Evolutionary conservation across 2,113 vertebrate genomes (phyloP), one percentile per base, ranked within the genome.

Genomic region (Rhizomys pruinosus): DNA sequence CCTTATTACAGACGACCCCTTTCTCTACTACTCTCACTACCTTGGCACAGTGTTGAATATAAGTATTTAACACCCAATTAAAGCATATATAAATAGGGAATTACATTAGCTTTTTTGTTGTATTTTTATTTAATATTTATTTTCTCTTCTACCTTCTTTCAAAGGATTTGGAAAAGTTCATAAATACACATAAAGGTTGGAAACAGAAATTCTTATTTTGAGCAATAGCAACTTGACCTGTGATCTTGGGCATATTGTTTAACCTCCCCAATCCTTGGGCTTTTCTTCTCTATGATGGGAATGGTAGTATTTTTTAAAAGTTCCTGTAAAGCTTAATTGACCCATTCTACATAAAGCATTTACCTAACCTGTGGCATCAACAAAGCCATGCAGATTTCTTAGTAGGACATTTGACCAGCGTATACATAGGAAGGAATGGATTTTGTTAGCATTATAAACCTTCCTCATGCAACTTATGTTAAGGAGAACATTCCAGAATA

Each of bases 111-210:
- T 7, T 6, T 63, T 66, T 87, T 32, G 25, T 66, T 87, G 6
- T 25, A 4, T 74, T 81, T 66, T 52, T 34, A 89, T 89, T 74
- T 87, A n/a, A 85, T 44, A 73, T 79, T 61, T 94, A 92, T 84
- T 7, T 5, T 0, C 32, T 44, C 8, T 3, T 0, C 32, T 44
- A 17, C 44, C 23, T 90, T 81, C 52, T 87, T 89, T 37, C 63
- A 52, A 63, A 93, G 44, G 5, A 55, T n/a, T 73, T 85, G n/a
- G 37, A 79, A 92, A 69, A 32, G 22, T 20, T 71, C 72, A 34
- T n/a, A 34, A 34, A 74, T 52, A 4, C 77, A 44, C 63, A 15
- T 72, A 23, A 87, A 23, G 27, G 52, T n/a, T 77, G 34, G 78
- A 39, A 84, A 7, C 63, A 57, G 32, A 91, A 74, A 13, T 1